Conservation (phyloP, 2,113 vertebrate species). For the Okapia johnstoni region DNA sequence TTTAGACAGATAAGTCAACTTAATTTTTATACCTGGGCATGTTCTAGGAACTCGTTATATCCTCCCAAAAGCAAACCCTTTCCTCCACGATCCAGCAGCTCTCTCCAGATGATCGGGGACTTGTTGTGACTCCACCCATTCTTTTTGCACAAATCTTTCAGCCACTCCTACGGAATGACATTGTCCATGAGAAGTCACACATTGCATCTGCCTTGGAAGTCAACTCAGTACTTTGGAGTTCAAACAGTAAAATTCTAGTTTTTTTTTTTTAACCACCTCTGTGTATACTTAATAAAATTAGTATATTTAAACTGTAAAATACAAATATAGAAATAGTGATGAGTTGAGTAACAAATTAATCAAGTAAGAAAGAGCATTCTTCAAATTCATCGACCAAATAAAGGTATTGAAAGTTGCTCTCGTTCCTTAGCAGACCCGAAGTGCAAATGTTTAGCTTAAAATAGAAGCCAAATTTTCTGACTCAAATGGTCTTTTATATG, state of each 20-base stretch:
- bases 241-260: not conserved
- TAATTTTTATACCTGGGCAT: constrained; percentile 85
- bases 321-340: not conserved
- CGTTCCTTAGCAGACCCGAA: not conserved
- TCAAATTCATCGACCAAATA: not conserved
- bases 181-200: constrained; percentile 23
- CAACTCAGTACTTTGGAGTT: not conserved
- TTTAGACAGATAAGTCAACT: not conserved
- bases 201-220: not conserved
- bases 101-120: constrained; percentile 95
- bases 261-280: not conserved
- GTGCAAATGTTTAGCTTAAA: not conserved
- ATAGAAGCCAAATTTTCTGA: not conserved
- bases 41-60: constrained; percentile 89
- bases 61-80: constrained; percentile 91
- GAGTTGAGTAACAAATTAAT: not conserved
- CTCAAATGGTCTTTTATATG: not conserved
- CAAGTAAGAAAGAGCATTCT: not conserved
- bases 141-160: constrained; percentile 80
- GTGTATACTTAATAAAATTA: not conserved
- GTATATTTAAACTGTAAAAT: not conserved
- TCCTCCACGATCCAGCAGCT: constrained; percentile 89
- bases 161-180: constrained; percentile 85
- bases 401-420: not conserved
- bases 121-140: constrained; percentile 88